Conservation (phyloP, 2,888 invertebrate genomes). For the Dinocampus coccinellae region DNA sequence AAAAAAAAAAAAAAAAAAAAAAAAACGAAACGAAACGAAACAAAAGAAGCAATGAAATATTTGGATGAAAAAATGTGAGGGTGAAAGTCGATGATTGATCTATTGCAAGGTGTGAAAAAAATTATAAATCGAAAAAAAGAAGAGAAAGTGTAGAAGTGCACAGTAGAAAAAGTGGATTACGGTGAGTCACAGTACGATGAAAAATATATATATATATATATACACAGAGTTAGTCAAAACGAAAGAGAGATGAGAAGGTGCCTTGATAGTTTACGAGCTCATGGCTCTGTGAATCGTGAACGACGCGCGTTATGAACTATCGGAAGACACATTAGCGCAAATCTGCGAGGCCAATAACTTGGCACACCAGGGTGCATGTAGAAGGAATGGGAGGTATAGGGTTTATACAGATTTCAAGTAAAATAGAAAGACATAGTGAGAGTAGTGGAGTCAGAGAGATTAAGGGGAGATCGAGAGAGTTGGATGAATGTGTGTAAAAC, state of each 20-base stretch:
- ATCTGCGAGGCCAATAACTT: constrained; percentile 66
- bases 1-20: background rate
- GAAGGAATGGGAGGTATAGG: constrained; percentile 21
- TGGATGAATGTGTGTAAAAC: constrained; percentile 4
- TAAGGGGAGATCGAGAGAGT: background rate
- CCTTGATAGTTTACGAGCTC: constrained; percentile 45
- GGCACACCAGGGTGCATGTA: constrained; percentile 37
- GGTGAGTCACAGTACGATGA: no score
- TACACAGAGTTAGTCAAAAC: background rate
- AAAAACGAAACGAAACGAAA: background rate
- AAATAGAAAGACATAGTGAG: no score
- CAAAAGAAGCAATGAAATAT: constrained; percentile 8
- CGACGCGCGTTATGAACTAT: constrained; percentile 55
- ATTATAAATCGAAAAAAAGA: background rate
- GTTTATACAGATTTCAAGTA: constrained; percentile 14
- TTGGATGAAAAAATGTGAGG: background rate
- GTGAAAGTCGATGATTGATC: constrained; percentile 43
- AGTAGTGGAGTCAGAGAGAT: background rate
- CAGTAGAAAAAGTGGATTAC: background rate
- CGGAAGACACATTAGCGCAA: constrained; percentile 66
- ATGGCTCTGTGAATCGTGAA: constrained; percentile 54
- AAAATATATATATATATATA: background rate
- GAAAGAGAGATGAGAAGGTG: background rate
- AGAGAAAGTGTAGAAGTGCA: background rate
- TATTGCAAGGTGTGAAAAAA: constrained; percentile 30